Evolutionary conservation across 2,888 invertebrate genomes (phyloP).

Genomic region (Crossocerus cetratus): DNA sequence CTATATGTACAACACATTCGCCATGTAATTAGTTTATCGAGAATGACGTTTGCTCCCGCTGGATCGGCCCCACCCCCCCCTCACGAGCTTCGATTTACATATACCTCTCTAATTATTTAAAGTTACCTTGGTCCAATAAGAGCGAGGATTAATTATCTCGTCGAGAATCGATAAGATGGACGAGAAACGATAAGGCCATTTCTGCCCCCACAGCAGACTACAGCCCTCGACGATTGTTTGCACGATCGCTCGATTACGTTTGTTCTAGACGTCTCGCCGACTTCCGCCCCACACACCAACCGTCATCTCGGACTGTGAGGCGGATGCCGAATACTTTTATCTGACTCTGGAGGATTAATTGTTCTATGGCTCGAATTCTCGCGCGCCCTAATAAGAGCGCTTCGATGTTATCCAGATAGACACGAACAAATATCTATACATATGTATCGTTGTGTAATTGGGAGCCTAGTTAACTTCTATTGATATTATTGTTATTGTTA

Average conservation of each 20-base stretch:
- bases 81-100: background rate
- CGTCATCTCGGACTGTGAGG: too few relatives aligned
- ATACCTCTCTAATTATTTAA: conserved; percentile 6
- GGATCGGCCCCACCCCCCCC: background rate
- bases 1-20: conserved; percentile 37
- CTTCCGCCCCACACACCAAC: too few relatives aligned
- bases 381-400: too few relatives aligned
- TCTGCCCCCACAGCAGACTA: background rate
- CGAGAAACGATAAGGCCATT: conserved; percentile 8
- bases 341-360: too few relatives aligned
- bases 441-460: too few relatives aligned
- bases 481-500: conserved; percentile 47
- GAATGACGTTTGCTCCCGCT: background rate
- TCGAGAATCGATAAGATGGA: background rate
- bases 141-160: conserved; percentile 12
- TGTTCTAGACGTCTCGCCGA: too few relatives aligned
- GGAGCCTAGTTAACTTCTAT: conserved; percentile 3
- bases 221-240: too few relatives aligned
- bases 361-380: too few relatives aligned
- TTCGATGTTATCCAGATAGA: too few relatives aligned
- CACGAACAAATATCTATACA: too few relatives aligned
- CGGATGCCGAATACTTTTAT: too few relatives aligned
- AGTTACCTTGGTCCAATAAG: conserved; percentile 25
- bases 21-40: conserved; percentile 14
- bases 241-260: too few relatives aligned